phyloP scores from a whole-genome alignment of 2,797 vertebrate genomes.

The Rhabdomys pumilio region DNA sequence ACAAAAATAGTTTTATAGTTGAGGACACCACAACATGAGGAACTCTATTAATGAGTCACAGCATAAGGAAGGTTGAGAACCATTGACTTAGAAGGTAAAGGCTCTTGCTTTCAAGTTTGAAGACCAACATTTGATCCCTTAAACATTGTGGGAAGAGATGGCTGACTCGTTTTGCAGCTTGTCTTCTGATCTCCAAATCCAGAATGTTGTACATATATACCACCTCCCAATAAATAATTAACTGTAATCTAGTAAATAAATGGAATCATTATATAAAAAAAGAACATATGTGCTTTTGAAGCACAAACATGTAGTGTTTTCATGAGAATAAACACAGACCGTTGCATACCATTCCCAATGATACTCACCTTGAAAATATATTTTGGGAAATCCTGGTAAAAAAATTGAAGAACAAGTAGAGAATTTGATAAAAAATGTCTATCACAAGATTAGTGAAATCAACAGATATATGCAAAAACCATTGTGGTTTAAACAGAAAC shows the following conservation, averaged over 20 bases:
- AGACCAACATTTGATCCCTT: not conserved
- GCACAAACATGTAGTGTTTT: not conserved
- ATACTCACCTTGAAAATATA: rapidly evolving
- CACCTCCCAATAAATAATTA: not conserved
- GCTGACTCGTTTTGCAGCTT: not conserved
- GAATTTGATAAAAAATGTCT: not conserved
- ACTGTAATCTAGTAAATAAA: not conserved
- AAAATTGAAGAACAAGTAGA: conserved; percentile 2
- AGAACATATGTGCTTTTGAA: not conserved
- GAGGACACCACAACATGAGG: not conserved
- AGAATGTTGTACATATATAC: not conserved
- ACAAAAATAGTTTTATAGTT: not conserved
- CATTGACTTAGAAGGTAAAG: not conserved
- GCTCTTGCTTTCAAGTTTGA: not conserved
- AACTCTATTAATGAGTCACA: not conserved
- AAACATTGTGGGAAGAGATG: not conserved
- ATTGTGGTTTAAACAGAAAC: not conserved
- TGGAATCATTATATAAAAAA: not conserved
- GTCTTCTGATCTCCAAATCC: not conserved
- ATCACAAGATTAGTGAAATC: not conserved
- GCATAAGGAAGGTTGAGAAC: not conserved
- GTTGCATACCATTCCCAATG: rapidly evolving
- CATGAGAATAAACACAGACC: not conserved
- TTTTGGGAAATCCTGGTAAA: not conserved
- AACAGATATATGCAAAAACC: not conserved